Evolutionary conservation across 2,797 vertebrate genomes (phyloP).

Genomic region (Euphonia xanthogaster): DNA sequence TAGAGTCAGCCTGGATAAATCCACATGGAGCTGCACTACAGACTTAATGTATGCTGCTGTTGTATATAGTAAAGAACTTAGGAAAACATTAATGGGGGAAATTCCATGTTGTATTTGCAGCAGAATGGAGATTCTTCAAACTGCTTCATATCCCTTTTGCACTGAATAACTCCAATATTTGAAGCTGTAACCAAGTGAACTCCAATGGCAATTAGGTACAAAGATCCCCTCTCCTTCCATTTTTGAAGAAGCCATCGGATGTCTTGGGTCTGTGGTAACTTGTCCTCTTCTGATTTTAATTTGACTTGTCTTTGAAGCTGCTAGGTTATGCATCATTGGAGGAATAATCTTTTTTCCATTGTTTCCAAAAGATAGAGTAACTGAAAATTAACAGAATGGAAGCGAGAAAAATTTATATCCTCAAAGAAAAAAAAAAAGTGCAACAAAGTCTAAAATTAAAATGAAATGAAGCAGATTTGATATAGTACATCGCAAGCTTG

Average conservation of each 20-base stretch:
- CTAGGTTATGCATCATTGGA: background rate
- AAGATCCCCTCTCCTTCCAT: background rate
- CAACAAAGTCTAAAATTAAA: constrained; percentile 14
- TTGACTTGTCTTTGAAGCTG: background rate
- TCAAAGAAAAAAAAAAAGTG: background rate
- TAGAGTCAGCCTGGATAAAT: background rate
- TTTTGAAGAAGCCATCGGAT: background rate
- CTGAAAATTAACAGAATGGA: background rate
- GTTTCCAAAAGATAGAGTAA: background rate
- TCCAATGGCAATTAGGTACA: background rate
- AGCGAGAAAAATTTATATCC: background rate
- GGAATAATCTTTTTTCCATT: background rate
- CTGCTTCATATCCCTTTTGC: background rate
- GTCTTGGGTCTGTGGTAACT: background rate
- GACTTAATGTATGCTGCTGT: background rate
- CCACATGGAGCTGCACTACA: background rate
- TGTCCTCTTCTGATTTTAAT: background rate
- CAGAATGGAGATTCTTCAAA: background rate
- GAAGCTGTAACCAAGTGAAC: background rate
- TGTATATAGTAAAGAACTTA: background rate
- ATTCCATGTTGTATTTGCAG: background rate
- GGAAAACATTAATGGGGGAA: background rate
- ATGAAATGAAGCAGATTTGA: background rate
- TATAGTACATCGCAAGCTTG: background rate
- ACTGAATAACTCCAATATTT: background rate